phyloP scores from a whole-genome alignment of 2,113 vertebrate species.

The Orientallactaga bullata region DNA sequence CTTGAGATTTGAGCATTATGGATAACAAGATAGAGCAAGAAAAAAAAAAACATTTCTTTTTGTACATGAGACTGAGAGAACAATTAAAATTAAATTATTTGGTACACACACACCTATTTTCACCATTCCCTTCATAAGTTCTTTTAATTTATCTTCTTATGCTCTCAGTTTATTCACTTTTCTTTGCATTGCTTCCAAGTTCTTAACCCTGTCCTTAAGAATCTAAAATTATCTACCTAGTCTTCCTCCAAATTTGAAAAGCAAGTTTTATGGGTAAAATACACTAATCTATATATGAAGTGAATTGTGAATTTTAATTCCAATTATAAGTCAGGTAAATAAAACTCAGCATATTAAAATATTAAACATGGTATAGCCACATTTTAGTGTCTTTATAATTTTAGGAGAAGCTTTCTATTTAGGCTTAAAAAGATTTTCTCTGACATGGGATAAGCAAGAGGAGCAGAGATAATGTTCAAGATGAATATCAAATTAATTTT shows the following conservation, averaged over 20 bases:
- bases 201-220: not conserved
- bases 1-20: not conserved
- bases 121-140: not conserved
- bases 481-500: too few species aligned
- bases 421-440: too few species aligned
- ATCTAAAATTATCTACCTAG: not conserved
- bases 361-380: too few species aligned
- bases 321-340: too few species aligned
- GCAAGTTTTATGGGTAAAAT: not conserved
- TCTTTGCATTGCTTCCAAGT: not conserved
- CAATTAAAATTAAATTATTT: not conserved
- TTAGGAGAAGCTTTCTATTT: too few species aligned
- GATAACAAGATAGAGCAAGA: not conserved
- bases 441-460: too few species aligned
- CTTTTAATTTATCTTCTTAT: slow-evolving; percentile 5
- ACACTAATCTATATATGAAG: too few species aligned
- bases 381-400: too few species aligned
- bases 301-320: too few species aligned
- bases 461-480: too few species aligned
- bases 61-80: too few species aligned
- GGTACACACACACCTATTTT: not conserved
- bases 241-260: not conserved
- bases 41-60: not conserved
- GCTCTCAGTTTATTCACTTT: not conserved
- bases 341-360: too few species aligned